These are phyloP conservation scores for Takifugu bimaculatus DNA, from an alignment of 2,113 vertebrate genomes.

Conservation along the genomic window DNA sequence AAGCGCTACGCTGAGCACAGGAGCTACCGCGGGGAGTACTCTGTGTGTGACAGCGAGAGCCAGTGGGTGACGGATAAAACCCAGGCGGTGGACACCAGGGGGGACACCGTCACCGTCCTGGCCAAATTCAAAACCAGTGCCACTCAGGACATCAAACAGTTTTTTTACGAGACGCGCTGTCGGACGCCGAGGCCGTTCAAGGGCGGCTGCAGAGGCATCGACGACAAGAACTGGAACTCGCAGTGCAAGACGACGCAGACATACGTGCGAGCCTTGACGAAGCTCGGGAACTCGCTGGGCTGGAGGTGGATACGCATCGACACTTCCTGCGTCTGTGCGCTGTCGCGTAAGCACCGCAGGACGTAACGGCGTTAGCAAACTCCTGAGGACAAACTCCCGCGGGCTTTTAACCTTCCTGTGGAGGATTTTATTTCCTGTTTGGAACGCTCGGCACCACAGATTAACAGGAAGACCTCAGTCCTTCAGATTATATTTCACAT, in stretches of 20 bases:
- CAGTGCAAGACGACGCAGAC: constrained; percentile 97
- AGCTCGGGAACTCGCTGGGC: constrained; percentile 78
- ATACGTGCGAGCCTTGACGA: constrained; percentile 89
- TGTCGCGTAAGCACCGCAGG: constrained; percentile 91
- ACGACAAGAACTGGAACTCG: constrained; percentile 98
- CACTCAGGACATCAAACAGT: constrained; percentile 85
- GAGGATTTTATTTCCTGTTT: constrained; percentile 36
- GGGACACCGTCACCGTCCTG: constrained; percentile 85
- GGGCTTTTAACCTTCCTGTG: constrained; percentile 39
- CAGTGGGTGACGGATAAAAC: constrained; percentile 93
- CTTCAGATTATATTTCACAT: constrained; percentile 46
- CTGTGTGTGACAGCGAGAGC: constrained; percentile 94
- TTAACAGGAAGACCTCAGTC: constrained; percentile 37
- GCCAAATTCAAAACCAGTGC: constrained; percentile 83
- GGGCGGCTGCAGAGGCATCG: constrained; percentile 90
- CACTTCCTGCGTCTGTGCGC: constrained; percentile 93
- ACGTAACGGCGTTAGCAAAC: constrained; percentile 66
- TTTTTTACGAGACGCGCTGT: constrained; percentile 94
- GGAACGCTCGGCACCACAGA: constrained; percentile 17
- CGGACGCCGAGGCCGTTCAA: constrained; percentile 82
- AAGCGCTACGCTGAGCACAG: constrained; percentile 86
- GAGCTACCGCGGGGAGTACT: constrained; percentile 92
- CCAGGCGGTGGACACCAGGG: constrained; percentile 84
- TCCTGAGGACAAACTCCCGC: constrained; percentile 25
- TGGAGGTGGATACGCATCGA: constrained; percentile 99